phyloP scores from a whole-genome alignment of 2,113 vertebrate species.

The Scartelaos histophorus region DNA sequence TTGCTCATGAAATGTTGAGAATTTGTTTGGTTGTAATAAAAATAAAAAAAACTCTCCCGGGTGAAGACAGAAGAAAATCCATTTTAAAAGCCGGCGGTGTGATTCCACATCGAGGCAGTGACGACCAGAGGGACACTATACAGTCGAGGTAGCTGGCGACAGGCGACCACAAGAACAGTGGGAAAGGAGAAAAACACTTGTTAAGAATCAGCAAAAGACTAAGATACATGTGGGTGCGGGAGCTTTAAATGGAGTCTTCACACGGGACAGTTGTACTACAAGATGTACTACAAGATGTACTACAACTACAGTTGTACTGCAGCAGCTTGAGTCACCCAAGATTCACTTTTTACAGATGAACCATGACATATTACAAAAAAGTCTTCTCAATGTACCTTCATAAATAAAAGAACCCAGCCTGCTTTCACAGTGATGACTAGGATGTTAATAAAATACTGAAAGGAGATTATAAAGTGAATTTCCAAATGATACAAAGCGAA shows the following conservation, averaged over 20 bases:
- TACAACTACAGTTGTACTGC: too few species aligned
- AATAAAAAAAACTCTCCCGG: slow-evolving; percentile 58
- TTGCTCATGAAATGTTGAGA: slow-evolving; percentile 56
- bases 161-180: slow-evolving; percentile 74
- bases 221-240: slow-evolving; percentile 20
- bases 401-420: slow-evolving; percentile 78
- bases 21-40: slow-evolving; percentile 71
- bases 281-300: slow-evolving; percentile 70
- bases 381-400: slow-evolving; percentile 83
- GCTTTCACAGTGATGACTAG: slow-evolving; percentile 82
- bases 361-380: slow-evolving; percentile 69
- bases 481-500: slow-evolving; percentile 76
- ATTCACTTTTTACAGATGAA: slow-evolving; percentile 59
- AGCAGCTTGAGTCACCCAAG: slow-evolving; percentile 79
- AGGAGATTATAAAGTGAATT: slow-evolving; percentile 79
- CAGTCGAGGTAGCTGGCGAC: slow-evolving; percentile 90
- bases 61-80: slow-evolving; percentile 58
- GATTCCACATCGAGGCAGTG: slow-evolving; percentile 43
- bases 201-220: slow-evolving; percentile 34
- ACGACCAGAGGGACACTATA: slow-evolving; percentile 82
- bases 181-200: slow-evolving; percentile 24
- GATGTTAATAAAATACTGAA: slow-evolving; percentile 81
- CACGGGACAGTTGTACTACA: slow-evolving; percentile 71
- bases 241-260: slow-evolving; percentile 54
- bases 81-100: slow-evolving; percentile 32